Conservation (phyloP, 2,113 vertebrate species). For the Phylloscopus whistleri region DNA sequence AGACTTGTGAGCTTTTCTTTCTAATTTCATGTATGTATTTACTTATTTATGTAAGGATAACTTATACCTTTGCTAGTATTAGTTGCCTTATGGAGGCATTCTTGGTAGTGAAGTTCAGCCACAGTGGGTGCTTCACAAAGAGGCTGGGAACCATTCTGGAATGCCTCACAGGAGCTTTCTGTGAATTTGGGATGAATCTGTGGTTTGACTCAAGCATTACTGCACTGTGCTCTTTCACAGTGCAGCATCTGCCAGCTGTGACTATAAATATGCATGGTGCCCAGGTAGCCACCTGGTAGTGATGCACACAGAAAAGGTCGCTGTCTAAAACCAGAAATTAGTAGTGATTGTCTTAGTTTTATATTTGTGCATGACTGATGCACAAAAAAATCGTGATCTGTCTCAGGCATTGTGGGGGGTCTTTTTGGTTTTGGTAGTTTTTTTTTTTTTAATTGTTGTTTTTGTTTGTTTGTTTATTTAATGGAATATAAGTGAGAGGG, state of each 20-base stretch:
- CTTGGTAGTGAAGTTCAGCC: background rate
- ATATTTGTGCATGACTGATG: background rate
- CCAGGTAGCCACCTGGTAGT: background rate
- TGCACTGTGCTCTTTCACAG: background rate
- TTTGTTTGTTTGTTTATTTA: background rate
- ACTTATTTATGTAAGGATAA: background rate
- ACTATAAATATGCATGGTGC: rapidly evolving
- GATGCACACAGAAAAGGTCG: background rate
- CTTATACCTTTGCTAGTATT: background rate
- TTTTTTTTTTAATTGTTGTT: background rate
- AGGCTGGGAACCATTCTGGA: background rate
- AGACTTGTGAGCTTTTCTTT: background rate
- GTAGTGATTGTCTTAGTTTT: background rate
- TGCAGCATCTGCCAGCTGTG: background rate
- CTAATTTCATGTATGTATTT: background rate
- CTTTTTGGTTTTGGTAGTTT: background rate
- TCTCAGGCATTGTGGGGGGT: background rate
- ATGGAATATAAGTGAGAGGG: background rate
- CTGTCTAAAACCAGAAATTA: background rate
- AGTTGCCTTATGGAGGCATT: background rate
- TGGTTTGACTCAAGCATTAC: background rate
- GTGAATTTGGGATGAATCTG: background rate
- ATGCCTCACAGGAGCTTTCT: background rate
- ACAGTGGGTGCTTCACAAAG: rapidly evolving
- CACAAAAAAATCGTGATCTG: background rate